Percentiles rank a stretch among this genome's conserved stretches.
phyloP scores from a whole-genome alignment of 1,140 invertebrate genomes.

The Caenorhabditis brenneri region DNA sequence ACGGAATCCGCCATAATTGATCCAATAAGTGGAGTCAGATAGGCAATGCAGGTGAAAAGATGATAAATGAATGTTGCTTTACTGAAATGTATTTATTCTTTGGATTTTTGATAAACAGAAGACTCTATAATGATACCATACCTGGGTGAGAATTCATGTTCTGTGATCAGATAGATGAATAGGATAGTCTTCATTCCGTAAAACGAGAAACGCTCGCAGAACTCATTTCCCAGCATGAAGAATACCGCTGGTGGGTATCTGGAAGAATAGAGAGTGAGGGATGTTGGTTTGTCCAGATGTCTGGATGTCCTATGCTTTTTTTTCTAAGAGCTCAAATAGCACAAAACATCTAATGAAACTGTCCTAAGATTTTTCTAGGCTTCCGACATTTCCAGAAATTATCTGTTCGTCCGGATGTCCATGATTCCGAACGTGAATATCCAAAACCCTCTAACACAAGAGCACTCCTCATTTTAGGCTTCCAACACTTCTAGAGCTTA shows the following conservation, averaged over 20 bases:
- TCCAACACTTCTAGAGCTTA: no score
- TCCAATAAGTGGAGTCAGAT: constrained; percentile 86
- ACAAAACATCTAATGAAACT: no score
- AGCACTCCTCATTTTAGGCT: no score
- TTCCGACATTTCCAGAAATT: no score
- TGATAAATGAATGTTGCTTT: constrained; percentile 83
- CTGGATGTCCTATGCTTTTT: no score
- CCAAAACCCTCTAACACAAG: no score
- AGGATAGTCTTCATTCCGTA: constrained; percentile 83
- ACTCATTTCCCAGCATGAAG: constrained; percentile 92
- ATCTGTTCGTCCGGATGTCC: no score
- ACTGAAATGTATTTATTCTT: constrained; percentile 52
- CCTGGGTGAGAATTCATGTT: constrained; percentile 51
- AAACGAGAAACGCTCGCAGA: constrained; percentile 92
- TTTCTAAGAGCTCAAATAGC: no score
- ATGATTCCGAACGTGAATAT: no score
- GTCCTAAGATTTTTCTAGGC: no score
- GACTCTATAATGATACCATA: not conserved
- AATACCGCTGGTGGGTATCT: constrained; percentile 82
- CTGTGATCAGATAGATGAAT: constrained; percentile 65
- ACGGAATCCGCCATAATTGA: constrained; percentile 86
- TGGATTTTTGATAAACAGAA: not conserved
- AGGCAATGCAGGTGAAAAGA: constrained; percentile 82
- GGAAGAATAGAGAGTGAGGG: no score
- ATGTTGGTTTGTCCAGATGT: no score